These are phyloP conservation scores for Pseudocheirus occidentalis DNA, from an alignment of 2,797 vertebrate genomes.

Conservation along the genomic window DNA sequence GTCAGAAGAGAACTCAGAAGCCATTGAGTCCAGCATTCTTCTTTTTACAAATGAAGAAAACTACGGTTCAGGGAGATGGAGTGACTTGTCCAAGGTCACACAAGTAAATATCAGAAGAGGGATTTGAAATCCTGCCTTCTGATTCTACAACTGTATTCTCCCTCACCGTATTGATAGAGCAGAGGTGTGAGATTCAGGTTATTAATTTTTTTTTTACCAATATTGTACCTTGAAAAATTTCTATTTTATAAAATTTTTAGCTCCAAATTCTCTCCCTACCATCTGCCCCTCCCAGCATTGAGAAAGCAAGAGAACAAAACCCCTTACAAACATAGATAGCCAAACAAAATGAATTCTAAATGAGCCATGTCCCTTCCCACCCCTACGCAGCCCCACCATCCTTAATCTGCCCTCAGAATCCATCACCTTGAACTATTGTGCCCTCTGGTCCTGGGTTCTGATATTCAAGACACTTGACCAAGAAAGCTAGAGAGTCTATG, in stretches of 20 bases:
- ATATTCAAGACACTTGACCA: not conserved
- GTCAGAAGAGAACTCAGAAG: not conserved
- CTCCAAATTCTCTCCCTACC: not conserved
- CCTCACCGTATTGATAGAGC: not conserved
- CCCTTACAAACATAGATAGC: not conserved
- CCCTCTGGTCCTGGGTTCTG: not conserved
- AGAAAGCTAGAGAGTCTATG: constrained; percentile 15
- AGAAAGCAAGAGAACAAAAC: not conserved
- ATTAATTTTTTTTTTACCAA: not conserved
- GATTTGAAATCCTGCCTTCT: not conserved
- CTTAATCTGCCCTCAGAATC: not conserved
- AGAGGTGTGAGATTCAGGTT: not conserved
- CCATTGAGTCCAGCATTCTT: not conserved
- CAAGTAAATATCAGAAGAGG: not conserved
- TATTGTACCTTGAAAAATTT: not conserved
- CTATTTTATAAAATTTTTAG: not conserved
- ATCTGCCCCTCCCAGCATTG: not conserved
- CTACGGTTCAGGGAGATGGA: not conserved
- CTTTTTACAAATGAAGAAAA: not conserved
- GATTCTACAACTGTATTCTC: not conserved
- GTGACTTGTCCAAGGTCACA: not conserved
- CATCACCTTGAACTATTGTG: not conserved
- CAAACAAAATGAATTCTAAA: not conserved
- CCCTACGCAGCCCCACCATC: not conserved
- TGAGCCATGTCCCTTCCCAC: not conserved